phyloP scores from a whole-genome alignment of 1,140 invertebrate genomes.

The Antheraea pernyi region DNA sequence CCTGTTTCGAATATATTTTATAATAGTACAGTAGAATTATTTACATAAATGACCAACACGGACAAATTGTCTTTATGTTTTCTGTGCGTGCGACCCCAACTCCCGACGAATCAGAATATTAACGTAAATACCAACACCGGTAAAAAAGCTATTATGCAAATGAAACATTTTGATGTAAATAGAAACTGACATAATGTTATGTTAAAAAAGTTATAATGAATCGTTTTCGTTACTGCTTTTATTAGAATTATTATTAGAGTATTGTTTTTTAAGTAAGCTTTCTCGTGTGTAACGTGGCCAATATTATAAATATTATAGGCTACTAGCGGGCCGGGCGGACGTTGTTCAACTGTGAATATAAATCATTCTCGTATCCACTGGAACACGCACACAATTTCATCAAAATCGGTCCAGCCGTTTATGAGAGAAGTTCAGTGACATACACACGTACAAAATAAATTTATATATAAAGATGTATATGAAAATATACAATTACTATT shows the following conservation, averaged over 20 bases:
- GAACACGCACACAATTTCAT: no score
- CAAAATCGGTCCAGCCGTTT: no score
- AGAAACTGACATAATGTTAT: constrained; percentile 68
- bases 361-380: no score
- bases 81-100: constrained; percentile 72
- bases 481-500: neutral
- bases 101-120: constrained; percentile 73
- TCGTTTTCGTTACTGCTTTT: constrained; percentile 46
- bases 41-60: constrained; percentile 74
- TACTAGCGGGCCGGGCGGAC: no score
- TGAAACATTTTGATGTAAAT: constrained; percentile 77
- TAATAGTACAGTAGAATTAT: constrained; percentile 73
- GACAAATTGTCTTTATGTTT: constrained; percentile 77
- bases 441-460: no score
- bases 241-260: constrained; percentile 11
- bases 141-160: constrained; percentile 78
- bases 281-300: neutral
- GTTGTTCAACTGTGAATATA: no score
- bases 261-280: neutral
- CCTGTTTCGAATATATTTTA: constrained; percentile 64
- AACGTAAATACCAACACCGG: constrained; percentile 74
- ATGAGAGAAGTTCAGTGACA: no score
- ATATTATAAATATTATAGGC: neutral
- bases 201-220: constrained; percentile 67
- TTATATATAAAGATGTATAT: no score